These are phyloP conservation scores for Charina bottae DNA, from an alignment of 2,113 vertebrate species.

Conservation along the genomic window DNA sequence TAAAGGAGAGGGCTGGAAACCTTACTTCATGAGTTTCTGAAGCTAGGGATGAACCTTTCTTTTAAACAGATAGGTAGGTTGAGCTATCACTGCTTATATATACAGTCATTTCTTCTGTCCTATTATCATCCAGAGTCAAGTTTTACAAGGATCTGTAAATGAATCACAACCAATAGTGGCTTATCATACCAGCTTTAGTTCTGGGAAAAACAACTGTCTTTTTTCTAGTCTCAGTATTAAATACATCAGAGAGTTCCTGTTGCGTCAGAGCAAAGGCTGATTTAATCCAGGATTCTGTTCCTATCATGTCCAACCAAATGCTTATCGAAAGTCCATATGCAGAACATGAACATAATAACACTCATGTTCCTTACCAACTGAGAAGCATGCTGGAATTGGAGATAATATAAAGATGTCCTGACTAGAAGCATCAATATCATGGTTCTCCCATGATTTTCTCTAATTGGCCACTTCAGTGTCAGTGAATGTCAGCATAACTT, in stretches of 20 bases:
- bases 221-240: background rate
- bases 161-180: background rate
- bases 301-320: background rate
- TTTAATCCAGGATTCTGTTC: background rate
- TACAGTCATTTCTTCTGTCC: slow-evolving; percentile 9
- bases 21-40: background rate
- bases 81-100: background rate
- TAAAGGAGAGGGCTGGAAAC: background rate
- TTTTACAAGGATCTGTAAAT: background rate
- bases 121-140: background rate
- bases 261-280: background rate
- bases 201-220: background rate
- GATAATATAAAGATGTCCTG: background rate
- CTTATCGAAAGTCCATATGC: background rate
- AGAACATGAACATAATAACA: background rate
- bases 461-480: background rate
- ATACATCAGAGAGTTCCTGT: background rate
- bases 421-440: background rate
- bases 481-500: background rate
- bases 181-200: background rate
- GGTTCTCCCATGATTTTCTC: background rate
- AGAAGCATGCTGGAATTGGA: background rate
- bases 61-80: background rate
- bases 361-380: background rate
- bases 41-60: background rate